Evolutionary conservation across 2,113 vertebrate species (phyloP).

Genomic region (Scophthalmus maximus): DNA sequence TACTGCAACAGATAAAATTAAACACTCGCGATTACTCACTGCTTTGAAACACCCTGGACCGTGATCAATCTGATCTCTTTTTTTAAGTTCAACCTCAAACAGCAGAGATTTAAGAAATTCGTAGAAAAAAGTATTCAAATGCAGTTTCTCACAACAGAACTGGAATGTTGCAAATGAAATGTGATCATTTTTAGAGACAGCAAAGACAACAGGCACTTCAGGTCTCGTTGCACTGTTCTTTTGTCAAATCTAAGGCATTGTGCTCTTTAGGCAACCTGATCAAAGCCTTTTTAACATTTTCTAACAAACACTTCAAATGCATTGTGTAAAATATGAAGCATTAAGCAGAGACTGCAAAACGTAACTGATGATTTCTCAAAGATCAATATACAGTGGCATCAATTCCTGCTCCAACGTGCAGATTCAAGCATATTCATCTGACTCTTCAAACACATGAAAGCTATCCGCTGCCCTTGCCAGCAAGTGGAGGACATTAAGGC

Average conservation of each 20-base stretch:
- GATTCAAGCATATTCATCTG: constrained; percentile 74
- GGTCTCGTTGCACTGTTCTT: constrained; percentile 59
- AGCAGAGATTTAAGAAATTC: constrained; percentile 66
- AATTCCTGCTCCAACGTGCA: constrained; percentile 53
- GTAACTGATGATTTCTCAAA: constrained; percentile 60
- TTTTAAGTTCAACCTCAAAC: constrained; percentile 79
- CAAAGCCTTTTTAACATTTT: constrained; percentile 70
- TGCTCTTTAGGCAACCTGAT: constrained; percentile 64
- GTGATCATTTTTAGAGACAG: constrained; percentile 69
- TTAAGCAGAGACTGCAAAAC: constrained; percentile 48
- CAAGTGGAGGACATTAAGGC: constrained; percentile 71
- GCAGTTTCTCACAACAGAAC: constrained; percentile 57
- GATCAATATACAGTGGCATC: constrained; percentile 40
- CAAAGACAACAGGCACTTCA: constrained; percentile 68
- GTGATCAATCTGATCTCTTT: constrained; percentile 78
- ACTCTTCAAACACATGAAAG: constrained; percentile 67
- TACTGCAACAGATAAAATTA: constrained; percentile 83
- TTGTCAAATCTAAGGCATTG: constrained; percentile 68
- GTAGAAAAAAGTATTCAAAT: constrained; percentile 69
- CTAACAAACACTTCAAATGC: constrained; percentile 68
- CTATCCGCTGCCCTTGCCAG: constrained; percentile 77
- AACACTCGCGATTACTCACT: constrained; percentile 77
- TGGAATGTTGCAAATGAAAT: constrained; percentile 72
- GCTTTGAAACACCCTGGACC: constrained; percentile 82
- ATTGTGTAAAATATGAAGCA: constrained; percentile 66